A percentile compares a stretch with the other conserved stretches of the same genome.
Conservation (phyloP, 2,888 invertebrate genomes). For the Halictus ligatus region DNA sequence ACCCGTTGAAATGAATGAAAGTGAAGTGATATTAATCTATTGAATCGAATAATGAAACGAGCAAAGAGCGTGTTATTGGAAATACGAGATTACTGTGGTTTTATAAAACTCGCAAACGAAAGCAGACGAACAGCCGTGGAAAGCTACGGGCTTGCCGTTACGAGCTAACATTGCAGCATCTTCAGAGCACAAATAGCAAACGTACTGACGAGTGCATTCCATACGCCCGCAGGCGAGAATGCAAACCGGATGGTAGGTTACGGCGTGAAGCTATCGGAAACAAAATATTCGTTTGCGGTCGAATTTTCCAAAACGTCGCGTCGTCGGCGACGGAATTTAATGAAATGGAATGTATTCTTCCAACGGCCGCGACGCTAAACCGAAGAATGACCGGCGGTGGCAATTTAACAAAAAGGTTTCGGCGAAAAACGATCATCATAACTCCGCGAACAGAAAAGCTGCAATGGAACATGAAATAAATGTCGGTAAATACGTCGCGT, state of each 20-base stretch:
- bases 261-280: background rate
- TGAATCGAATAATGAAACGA: background rate
- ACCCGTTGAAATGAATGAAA: background rate
- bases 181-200: conserved; percentile 5
- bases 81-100: background rate
- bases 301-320: conserved; percentile 4
- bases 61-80: background rate
- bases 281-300: conserved; percentile 5
- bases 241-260: conserved; percentile 12
- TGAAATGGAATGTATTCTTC: background rate
- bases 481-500: background rate
- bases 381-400: background rate
- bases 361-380: background rate
- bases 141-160: background rate
- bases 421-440: background rate
- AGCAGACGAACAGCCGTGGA: background rate
- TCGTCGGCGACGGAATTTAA: background rate
- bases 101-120: background rate
- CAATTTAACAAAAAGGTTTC: conserved; percentile 3
- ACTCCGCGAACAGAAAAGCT: background rate
- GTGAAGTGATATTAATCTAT: background rate
- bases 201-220: background rate
- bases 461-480: background rate
- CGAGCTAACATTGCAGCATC: background rate
- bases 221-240: conserved; percentile 25